Conservation (phyloP, 2,888 invertebrate genomes). For the Himalopsyche tibetana region DNA sequence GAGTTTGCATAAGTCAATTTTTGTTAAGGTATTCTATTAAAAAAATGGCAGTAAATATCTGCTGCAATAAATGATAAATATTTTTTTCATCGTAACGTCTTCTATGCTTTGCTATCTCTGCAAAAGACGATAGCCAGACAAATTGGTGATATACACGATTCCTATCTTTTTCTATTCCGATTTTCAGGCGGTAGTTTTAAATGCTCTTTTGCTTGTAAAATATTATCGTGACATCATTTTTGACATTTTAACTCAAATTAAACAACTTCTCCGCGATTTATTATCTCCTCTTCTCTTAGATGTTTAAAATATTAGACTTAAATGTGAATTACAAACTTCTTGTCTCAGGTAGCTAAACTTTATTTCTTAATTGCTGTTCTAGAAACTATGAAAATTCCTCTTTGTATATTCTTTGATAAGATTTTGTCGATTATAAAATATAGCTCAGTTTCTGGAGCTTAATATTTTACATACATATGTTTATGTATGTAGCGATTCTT, state of each 20-base stretch:
- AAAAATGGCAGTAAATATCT: too few species aligned
- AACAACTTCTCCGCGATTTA: neutral
- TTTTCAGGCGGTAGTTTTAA: neutral
- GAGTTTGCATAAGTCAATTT: too few species aligned
- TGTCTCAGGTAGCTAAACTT: neutral
- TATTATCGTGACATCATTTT: conserved; percentile 10
- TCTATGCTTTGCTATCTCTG: neutral
- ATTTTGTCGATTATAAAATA: too few species aligned
- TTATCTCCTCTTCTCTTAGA: conserved; percentile 18
- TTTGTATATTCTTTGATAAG: too few species aligned
- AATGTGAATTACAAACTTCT: conserved; percentile 15
- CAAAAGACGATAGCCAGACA: conserved; percentile 53
- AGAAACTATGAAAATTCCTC: neutral
- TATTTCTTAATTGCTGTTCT: neutral
- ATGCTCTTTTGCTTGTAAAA: conserved; percentile 22
- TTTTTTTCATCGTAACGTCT: neutral
- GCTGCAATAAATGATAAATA: too few species aligned
- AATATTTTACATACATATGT: too few species aligned
- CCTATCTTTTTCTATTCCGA: conserved; percentile 52
- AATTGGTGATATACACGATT: conserved; percentile 62
- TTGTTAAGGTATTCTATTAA: too few species aligned
- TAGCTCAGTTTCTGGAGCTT: too few species aligned
- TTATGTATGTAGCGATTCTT: too few species aligned
- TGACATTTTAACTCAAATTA: conserved; percentile 3
- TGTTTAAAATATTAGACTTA: neutral